Base-by-base conservation (phyloP, 2,797 vertebrate genomes). In the Sciaenops ocellatus region DNA sequence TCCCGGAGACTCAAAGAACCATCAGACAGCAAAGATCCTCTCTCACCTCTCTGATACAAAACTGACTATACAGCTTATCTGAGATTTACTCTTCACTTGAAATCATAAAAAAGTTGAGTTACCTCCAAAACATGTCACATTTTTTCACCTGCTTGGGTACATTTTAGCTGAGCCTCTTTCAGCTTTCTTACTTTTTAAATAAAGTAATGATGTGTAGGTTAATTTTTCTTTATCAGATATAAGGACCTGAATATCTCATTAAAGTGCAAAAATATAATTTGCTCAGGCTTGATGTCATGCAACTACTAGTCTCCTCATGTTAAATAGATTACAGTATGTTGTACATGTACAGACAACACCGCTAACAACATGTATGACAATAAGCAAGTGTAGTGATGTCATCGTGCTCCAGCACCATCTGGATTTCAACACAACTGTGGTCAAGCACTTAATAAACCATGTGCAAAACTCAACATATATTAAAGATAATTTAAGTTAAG, bases 1-100 rank as follows among this genome's bases (percentile, higher is more conserved):
- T 85, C 56, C 38, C 69, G 79, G 56, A 84, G 78, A 87, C 57
- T 83, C 74, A 83, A 78, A 76, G 62, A 78, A 73, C 41, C 73
- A 84, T 46, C 30, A 52, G 44, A 55, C 70, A 78, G 82, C 56
- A 70, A 48, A 81, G 80, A 76, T 57, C 74, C 63, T 66, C 61
- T 70, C 56, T 65, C 22, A 65, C 26, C 30, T 57, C 62, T 30
- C 16, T 30, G 56, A 11, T 30, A 30, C 51, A 22, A 73, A 69
- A 52, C 30, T 38, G 59, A 24, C 18, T 10, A 6, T 44, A 11
- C 28, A 30, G 61, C 41, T 64, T 51, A 77, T 47, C 16, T n/a
- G 18, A 68, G 76, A 59, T 68, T 7, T 34, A 24, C 38, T 47
- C n/a, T 16, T 9, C n/a, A 76, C 50, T 70, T 78, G 28, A 73